phyloP scores from a whole-genome alignment of 2,797 vertebrate species.

The Semaprochilodus insignis region DNA sequence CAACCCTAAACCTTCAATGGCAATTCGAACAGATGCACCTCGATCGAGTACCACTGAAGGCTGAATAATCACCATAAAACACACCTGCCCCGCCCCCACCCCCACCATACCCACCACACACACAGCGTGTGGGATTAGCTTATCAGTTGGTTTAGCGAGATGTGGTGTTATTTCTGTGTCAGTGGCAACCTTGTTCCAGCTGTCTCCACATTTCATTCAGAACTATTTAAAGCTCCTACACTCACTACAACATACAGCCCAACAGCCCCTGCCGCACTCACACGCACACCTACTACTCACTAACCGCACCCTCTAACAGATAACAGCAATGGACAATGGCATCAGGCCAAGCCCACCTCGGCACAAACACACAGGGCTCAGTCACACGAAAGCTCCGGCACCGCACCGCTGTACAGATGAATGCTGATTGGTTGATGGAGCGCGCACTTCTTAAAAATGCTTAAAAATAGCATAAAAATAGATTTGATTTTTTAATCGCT shows the following conservation, averaged over 20 bases:
- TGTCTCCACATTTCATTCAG: slow-evolving; percentile 81
- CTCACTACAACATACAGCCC: not conserved
- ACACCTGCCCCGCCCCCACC: not conserved
- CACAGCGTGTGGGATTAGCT: slow-evolving; percentile 63
- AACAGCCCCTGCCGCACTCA: slow-evolving; percentile 26
- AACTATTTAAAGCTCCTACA: slow-evolving; percentile 76
- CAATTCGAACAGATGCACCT: not conserved
- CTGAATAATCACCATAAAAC: not conserved
- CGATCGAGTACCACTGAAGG: not conserved
- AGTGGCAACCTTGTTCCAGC: slow-evolving; percentile 74
- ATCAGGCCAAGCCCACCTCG: not conserved
- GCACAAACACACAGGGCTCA: not conserved
- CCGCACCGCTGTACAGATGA: too few relatives aligned
- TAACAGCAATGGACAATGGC: not conserved
- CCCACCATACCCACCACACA: slow-evolving; percentile 34
- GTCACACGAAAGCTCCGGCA: not conserved
- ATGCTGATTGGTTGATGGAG: too few relatives aligned
- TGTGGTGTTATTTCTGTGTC: slow-evolving; percentile 79
- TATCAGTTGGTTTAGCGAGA: slow-evolving; percentile 78
- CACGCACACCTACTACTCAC: not conserved
- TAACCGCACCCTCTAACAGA: not conserved
- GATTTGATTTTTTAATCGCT: too few relatives aligned
- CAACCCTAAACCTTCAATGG: not conserved
- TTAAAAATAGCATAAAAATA: too few relatives aligned
- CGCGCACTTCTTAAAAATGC: too few relatives aligned